Percentiles rank a stretch among this genome's conserved stretches.
These are phyloP conservation scores for Rhinichthys osculus DNA, from an alignment of 2,797 vertebrate species.

Conservation along the genomic window DNA sequence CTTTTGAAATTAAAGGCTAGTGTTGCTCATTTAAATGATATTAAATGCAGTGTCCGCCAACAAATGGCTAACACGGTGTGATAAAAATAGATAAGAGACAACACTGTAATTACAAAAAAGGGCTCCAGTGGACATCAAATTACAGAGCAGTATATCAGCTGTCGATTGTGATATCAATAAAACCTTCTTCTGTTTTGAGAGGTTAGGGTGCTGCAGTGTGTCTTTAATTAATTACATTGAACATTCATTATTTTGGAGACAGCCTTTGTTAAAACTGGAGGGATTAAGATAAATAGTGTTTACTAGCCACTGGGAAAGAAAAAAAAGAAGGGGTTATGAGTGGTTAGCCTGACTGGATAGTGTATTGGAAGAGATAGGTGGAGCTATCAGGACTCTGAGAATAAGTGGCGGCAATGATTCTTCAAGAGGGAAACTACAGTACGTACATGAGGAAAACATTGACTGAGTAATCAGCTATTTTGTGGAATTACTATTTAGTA, in stretches of 20 bases:
- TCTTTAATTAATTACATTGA: slow-evolving; percentile 74
- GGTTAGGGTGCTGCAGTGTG: slow-evolving; percentile 61
- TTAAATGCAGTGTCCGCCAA: slow-evolving; percentile 63
- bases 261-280: slow-evolving; percentile 69
- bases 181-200: slow-evolving; percentile 65
- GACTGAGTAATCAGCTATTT: slow-evolving; percentile 26
- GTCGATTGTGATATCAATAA: slow-evolving; percentile 75
- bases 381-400: slow-evolving; percentile 39
- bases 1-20: slow-evolving; percentile 61
- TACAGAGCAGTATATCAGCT: slow-evolving; percentile 69
- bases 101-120: slow-evolving; percentile 71
- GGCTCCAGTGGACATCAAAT: slow-evolving; percentile 69
- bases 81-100: slow-evolving; percentile 69
- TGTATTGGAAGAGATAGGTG: slow-evolving; percentile 46
- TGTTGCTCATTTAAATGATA: slow-evolving; percentile 57
- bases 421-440: slow-evolving; percentile 3
- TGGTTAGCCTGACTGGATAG: slow-evolving; percentile 58
- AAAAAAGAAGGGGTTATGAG: slow-evolving; percentile 54
- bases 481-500: not conserved
- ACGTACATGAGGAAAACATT: slow-evolving; percentile 21
- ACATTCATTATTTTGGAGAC: slow-evolving; percentile 71
- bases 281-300: slow-evolving; percentile 77
- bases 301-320: slow-evolving; percentile 63
- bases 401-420: not conserved
- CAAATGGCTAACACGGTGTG: slow-evolving; percentile 56